phyloP scores from a whole-genome alignment of 2,888 invertebrate genomes.

The Abscondita cerata region DNA sequence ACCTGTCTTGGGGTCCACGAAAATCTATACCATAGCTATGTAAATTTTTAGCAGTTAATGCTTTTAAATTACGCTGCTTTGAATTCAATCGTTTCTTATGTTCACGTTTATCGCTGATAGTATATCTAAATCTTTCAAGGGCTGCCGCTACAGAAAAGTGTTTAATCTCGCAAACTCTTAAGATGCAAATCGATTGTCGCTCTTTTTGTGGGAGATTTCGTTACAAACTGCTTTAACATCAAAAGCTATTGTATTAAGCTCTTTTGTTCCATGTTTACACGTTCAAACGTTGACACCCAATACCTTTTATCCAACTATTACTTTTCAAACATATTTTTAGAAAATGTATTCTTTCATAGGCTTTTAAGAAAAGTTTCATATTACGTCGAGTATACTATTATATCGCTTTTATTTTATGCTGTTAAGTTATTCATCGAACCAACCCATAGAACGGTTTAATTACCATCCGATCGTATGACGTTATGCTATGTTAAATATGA shows the following conservation, averaged over 20 bases:
- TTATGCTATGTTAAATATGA: neutral
- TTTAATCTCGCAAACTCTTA: slow-evolving; percentile 27
- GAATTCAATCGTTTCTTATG: slow-evolving; percentile 13
- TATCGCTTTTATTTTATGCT: neutral
- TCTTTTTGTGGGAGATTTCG: slow-evolving; percentile 30
- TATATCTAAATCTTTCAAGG: slow-evolving; percentile 15
- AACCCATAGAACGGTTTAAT: too few species aligned
- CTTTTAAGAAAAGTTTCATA: slow-evolving; percentile 32
- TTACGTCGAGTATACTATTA: slow-evolving; percentile 14
- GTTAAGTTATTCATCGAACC: neutral
- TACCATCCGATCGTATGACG: neutral
- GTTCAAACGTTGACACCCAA: slow-evolving; percentile 31
- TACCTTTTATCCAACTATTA: slow-evolving; percentile 35
- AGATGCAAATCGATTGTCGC: slow-evolving; percentile 36
- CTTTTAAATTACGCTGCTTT: slow-evolving; percentile 14
- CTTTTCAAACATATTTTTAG: slow-evolving; percentile 34
- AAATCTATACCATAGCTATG: slow-evolving; percentile 10
- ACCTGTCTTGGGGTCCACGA: neutral
- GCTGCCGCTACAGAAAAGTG: slow-evolving; percentile 21
- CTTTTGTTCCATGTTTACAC: slow-evolving; percentile 34
- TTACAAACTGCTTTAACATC: slow-evolving; percentile 36
- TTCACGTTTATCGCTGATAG: slow-evolving; percentile 13
- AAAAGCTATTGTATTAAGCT: slow-evolving; percentile 35
- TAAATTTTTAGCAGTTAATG: slow-evolving; percentile 11
- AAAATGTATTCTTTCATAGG: slow-evolving; percentile 32